These are phyloP conservation scores for Aleiodes leptofemur DNA, from an alignment of 2,888 invertebrate genomes.

Conservation along the genomic window DNA sequence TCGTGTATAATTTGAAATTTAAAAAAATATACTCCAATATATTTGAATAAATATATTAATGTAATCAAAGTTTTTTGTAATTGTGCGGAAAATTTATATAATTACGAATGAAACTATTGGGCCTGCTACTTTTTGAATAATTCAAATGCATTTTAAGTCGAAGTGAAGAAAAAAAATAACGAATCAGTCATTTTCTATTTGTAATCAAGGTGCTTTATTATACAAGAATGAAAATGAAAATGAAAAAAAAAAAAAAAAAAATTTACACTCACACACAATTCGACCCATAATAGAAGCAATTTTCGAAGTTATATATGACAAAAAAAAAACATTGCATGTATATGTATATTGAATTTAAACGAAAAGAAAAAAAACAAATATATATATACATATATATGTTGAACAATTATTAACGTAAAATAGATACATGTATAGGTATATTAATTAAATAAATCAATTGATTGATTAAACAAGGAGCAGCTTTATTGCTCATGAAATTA, in stretches of 20 bases:
- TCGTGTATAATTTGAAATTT: too few species aligned
- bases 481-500: conserved; percentile 54
- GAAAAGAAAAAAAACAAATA: conserved; percentile 54
- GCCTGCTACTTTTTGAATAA: conserved; percentile 62
- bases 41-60: conserved; percentile 25
- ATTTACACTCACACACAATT: conserved; percentile 55
- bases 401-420: conserved; percentile 54
- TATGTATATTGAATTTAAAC: conserved; percentile 62
- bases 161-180: conserved; percentile 46
- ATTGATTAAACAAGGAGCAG: conserved; percentile 45
- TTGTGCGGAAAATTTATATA: conserved; percentile 35
- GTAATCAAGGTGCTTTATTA: conserved; percentile 69
- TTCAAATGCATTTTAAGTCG: conserved; percentile 57
- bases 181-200: conserved; percentile 57
- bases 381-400: conserved; percentile 62
- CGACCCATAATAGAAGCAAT: conserved; percentile 50
- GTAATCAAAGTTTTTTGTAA: conserved; percentile 38
- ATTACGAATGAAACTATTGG: conserved; percentile 49
- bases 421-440: conserved; percentile 61
- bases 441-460: conserved; percentile 24
- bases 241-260: conserved; percentile 50
- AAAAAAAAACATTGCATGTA: conserved; percentile 58
- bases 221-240: too few species aligned
- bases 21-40: conserved; percentile 6
- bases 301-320: conserved; percentile 40